Conservation (phyloP, 2,113 vertebrate species). For the Arvicanthis niloticus region DNA sequence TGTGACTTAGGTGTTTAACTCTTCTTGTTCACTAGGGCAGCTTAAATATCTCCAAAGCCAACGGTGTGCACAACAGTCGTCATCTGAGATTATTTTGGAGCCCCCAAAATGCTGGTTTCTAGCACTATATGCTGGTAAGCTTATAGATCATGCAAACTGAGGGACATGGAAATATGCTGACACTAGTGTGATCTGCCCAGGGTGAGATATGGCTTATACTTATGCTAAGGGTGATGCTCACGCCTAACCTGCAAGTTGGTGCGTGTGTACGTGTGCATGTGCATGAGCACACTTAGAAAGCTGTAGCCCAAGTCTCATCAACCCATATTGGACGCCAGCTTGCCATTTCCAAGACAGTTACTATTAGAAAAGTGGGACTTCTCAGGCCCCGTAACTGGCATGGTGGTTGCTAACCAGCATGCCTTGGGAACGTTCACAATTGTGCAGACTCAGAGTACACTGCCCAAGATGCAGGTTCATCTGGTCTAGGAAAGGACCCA, state of each 20-base stretch:
- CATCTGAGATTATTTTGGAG: not conserved
- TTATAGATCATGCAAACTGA: not conserved
- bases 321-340: not conserved
- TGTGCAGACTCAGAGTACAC: rapidly evolving
- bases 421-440: conserved; percentile 20
- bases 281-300: not conserved
- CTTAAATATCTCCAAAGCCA: not conserved
- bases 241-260: not conserved
- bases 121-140: not conserved
- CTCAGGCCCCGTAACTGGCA: conserved; percentile 15
- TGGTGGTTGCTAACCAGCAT: not conserved
- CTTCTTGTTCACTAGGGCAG: not conserved
- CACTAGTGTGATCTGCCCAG: not conserved
- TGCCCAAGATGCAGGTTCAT: not conserved
- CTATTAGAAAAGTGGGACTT: conserved; percentile 3
- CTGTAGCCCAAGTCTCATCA: not conserved
- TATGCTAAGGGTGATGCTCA: not conserved
- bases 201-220: not conserved
- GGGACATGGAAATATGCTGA: not conserved
- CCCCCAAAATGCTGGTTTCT: not conserved
- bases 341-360: not conserved
- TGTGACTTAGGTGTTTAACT: not conserved
- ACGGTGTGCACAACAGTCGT: not conserved
- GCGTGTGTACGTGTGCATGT: not conserved
- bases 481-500: not conserved